Evolutionary conservation across 2,113 vertebrate species (phyloP), one percentile per base, ranked within the genome.

Genomic region (Lucifuga dentata): DNA sequence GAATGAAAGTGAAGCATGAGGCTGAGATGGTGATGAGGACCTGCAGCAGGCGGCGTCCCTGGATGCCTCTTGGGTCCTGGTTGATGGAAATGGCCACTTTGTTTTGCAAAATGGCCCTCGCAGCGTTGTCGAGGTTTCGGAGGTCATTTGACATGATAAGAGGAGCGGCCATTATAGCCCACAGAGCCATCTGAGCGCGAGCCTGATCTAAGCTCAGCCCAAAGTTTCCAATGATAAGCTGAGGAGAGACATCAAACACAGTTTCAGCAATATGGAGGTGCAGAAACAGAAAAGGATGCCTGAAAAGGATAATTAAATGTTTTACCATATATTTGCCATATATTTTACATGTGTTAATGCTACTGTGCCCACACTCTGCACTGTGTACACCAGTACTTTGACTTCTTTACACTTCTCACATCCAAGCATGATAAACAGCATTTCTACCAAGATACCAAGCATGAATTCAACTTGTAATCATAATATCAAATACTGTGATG

Each of bases 71-170:
- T 3, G 90, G 93, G 58, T 96, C 95, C 90, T 97, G 95, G 75
- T 94, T 94, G 89, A 97, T 96, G 72, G 75, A 81, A 61, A 97
- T 96, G 81, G 90, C 93, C 16, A 88, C 77, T 43, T 81, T 92
- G 81, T 97, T 97, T 89, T 96, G 95, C 39, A 97, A 89, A 61
- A 96, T 93, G 46, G 92, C 84, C 20, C 84, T 58, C 1, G 90
- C 88, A 0, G 73, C 73, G 0, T 70, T 73, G 3, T 91, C 93
- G 41, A 97, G 85, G 57, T 86, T 85, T 3, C 96, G 93, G 39
- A 97, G 93, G 76, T 97, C 95, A 0, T 92, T 95, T 33, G 96
- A 97, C 95, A 97, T 95, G 77, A 97, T 94, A 64, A 97, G 94
- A 0, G 95, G 96, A 1, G 95, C 94, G 0, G 95, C 95, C 87